Percentiles rank a stretch among this genome's conserved stretches.
These are phyloP conservation scores for Catostylus mosaicus DNA, from an alignment of 30 jellyfish, hydroid and myxozoan species.

Conservation along the genomic window DNA sequence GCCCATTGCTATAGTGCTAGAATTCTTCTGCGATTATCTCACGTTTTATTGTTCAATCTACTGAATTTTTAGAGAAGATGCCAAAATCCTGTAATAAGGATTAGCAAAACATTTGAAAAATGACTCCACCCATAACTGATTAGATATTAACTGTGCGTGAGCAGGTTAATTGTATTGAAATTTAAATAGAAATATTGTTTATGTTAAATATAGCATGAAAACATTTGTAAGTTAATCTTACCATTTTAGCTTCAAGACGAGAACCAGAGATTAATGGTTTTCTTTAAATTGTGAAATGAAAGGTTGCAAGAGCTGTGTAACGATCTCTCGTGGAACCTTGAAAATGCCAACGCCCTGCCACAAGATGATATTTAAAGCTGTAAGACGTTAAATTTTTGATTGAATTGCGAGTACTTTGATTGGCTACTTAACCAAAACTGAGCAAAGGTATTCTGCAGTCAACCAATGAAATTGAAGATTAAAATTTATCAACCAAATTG, in stretches of 20 bases:
- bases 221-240: neutral
- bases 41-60: too few relatives aligned
- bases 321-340: slow-evolving; percentile 10
- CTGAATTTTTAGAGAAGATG: too few relatives aligned
- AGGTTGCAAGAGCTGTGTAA: slow-evolving; percentile 13
- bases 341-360: slow-evolving; percentile 19
- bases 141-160: too few relatives aligned
- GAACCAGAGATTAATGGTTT: neutral
- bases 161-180: too few relatives aligned
- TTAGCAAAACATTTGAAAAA: too few relatives aligned
- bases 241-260: neutral
- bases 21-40: too few relatives aligned
- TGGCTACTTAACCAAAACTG: neutral
- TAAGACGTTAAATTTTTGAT: neutral
- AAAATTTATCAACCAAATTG: neutral
- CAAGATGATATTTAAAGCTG: neutral
- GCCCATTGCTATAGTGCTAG: too few relatives aligned
- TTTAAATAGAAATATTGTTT: too few relatives aligned
- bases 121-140: too few relatives aligned
- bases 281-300: neutral
- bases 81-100: too few relatives aligned
- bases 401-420: neutral
- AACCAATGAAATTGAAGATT: slow-evolving; percentile 5
- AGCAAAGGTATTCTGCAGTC: neutral
- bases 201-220: too few relatives aligned